These are phyloP conservation scores for Nymphicus hollandicus DNA, from an alignment of 2,113 vertebrate species.

Conservation along the genomic window DNA sequence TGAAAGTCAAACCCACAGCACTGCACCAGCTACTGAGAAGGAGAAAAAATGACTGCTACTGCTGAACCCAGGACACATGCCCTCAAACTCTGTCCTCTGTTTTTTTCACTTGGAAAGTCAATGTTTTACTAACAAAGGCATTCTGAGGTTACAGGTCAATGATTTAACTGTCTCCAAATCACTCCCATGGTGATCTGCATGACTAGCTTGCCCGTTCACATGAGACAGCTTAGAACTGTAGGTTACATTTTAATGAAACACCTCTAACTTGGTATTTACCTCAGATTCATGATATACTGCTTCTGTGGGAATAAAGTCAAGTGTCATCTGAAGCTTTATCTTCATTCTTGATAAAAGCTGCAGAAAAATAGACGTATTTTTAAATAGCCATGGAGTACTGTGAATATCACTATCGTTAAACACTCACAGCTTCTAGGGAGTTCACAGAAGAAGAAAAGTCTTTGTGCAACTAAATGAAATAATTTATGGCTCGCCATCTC, in stretches of 20 bases:
- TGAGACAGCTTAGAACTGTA: neutral
- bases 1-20: no score
- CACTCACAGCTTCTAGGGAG: neutral
- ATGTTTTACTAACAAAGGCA: constrained; percentile 35
- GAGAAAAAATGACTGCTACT: no score
- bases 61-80: no score
- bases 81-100: neutral
- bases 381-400: neutral
- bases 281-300: neutral
- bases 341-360: neutral
- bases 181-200: neutral
- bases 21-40: no score
- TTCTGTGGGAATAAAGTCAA: neutral
- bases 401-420: neutral
- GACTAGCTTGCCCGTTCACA: neutral
- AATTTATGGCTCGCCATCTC: neutral
- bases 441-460: neutral
- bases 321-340: neutral
- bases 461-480: neutral
- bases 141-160: constrained; percentile 24
- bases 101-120: neutral
- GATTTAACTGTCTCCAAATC: neutral
- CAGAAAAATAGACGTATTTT: neutral
- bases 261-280: neutral
- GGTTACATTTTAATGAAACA: constrained; percentile 61